Evolutionary conservation across 2,888 invertebrate species (phyloP).

Genomic region (Habrosyne pyritoides): DNA sequence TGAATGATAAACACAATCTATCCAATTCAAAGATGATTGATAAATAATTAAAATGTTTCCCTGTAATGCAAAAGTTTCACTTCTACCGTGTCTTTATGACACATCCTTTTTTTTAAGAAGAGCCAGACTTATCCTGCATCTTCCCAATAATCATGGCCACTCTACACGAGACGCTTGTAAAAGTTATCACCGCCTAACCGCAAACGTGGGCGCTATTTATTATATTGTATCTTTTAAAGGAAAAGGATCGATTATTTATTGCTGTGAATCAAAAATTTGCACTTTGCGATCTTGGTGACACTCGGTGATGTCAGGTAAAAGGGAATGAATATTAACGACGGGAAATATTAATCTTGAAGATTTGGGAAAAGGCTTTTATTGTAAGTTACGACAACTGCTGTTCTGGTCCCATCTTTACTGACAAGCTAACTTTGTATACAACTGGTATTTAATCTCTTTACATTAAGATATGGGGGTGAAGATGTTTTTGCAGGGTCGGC

Average conservation of each 20-base stretch:
- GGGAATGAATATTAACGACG: slow-evolving; percentile 23
- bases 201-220: slow-evolving; percentile 49
- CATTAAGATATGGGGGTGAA: too few species aligned
- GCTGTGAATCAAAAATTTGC: slow-evolving; percentile 29
- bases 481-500: too few species aligned
- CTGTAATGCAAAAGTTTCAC: too few species aligned
- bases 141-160: neutral
- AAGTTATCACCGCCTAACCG: slow-evolving; percentile 45
- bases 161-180: slow-evolving; percentile 27
- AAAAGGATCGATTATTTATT: slow-evolving; percentile 44
- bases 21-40: too few species aligned
- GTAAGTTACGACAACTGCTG: neutral
- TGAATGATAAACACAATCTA: too few species aligned
- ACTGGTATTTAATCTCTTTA: neutral
- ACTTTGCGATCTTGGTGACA: slow-evolving; percentile 16
- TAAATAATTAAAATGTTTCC: too few species aligned
- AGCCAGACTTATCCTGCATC: neutral
- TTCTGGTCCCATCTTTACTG: slow-evolving; percentile 1
- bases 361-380: neutral
- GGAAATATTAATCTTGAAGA: neutral
- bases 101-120: too few species aligned
- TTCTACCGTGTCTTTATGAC: too few species aligned
- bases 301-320: slow-evolving; percentile 35
- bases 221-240: slow-evolving; percentile 28
- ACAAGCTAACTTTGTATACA: slow-evolving; percentile 1